A percentile compares a stretch with the other conserved stretches of the same genome.
These are phyloP conservation scores for Eumacrocentrus americanus DNA, from an alignment of 2,888 invertebrate species.

Conservation along the genomic window DNA sequence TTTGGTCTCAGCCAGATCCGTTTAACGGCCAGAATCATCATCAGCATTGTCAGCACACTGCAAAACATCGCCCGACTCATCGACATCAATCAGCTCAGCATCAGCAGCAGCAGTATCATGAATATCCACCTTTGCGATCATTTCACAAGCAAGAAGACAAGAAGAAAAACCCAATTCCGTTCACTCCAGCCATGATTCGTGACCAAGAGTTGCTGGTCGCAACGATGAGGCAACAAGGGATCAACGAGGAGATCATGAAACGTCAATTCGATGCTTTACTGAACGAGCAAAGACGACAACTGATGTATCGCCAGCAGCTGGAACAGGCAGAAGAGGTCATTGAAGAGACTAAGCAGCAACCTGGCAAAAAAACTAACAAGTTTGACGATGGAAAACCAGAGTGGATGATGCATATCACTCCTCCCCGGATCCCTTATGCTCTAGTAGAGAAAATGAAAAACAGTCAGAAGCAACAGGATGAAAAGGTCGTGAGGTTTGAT, in stretches of 20 bases:
- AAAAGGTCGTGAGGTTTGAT: not conserved
- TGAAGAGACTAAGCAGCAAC: constrained; percentile 4
- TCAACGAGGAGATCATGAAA: constrained; percentile 48
- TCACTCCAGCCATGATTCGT: constrained; percentile 48
- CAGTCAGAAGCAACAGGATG: constrained; percentile 3
- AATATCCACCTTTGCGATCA: constrained; percentile 15
- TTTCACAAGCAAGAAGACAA: not conserved
- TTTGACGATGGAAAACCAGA: constrained; percentile 48
- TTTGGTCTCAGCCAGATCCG: not conserved
- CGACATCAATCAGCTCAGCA: constrained; percentile 6
- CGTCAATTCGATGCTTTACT: constrained; percentile 52
- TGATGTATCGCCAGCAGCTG: constrained; percentile 38
- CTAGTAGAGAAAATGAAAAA: constrained; percentile 32
- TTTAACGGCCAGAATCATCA: not conserved
- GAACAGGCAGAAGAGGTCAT: constrained; percentile 7
- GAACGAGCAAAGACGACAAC: constrained; percentile 49
- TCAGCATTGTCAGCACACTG: not conserved
- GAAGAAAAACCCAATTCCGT: constrained; percentile 37
- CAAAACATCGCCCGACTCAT: too few species aligned
- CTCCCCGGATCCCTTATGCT: constrained; percentile 44
- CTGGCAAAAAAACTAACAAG: constrained; percentile 29
- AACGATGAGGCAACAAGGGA: constrained; percentile 50
- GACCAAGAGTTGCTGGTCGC: constrained; percentile 51
- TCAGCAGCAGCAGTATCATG: not conserved
- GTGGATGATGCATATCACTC: constrained; percentile 54